These are phyloP conservation scores for Rhagonycha lutea DNA, from an alignment of 2,888 invertebrate species.

Conservation along the genomic window DNA sequence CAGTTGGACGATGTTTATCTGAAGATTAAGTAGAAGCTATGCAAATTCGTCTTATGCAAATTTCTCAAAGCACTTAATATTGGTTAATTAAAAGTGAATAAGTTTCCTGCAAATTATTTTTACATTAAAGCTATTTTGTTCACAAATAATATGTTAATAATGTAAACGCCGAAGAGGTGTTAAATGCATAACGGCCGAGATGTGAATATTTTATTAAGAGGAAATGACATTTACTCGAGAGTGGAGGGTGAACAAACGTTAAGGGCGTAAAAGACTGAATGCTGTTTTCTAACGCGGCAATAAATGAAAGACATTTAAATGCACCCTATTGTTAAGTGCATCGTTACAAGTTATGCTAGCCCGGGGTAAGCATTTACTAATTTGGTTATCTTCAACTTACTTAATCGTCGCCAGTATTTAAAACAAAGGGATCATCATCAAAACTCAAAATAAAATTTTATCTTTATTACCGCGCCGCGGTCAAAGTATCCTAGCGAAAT, in stretches of 20 bases:
- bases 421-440: conserved; percentile 9
- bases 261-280: conserved; percentile 15
- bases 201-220: conserved; percentile 29
- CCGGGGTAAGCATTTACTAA: conserved; percentile 18
- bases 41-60: background rate
- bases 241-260: conserved; percentile 21
- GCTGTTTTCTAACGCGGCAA: conserved; percentile 29
- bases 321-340: conserved; percentile 26
- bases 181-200: conserved; percentile 20
- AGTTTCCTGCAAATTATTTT: conserved; percentile 3
- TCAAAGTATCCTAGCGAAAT: background rate
- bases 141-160: conserved; percentile 13
- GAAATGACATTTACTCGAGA: conserved; percentile 25
- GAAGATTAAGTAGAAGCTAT: background rate
- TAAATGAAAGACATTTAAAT: conserved; percentile 31
- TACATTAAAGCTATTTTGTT: background rate
- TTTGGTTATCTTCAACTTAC: conserved; percentile 25
- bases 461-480: background rate
- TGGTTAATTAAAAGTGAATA: background rate
- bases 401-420: conserved; percentile 11
- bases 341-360: conserved; percentile 23
- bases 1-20: background rate
- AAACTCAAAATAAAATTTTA: background rate
- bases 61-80: background rate
- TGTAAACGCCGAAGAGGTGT: conserved; percentile 19